These are phyloP conservation scores for Thelaira solivaga DNA, from an alignment of 2,888 invertebrate genomes.

Conservation along the genomic window DNA sequence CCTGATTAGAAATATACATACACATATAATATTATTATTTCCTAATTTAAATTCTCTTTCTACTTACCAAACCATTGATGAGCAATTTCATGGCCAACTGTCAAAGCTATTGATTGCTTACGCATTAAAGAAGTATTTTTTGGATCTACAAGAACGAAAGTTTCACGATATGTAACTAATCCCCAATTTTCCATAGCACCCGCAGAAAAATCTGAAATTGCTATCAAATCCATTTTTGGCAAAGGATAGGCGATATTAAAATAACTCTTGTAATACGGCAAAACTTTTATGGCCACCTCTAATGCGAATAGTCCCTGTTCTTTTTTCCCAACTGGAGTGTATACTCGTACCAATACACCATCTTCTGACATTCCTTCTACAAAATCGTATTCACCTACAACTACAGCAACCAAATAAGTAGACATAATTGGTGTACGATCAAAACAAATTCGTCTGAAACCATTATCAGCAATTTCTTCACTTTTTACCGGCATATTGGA, in stretches of 20 bases:
- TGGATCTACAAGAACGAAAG: conserved; percentile 92
- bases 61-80: conserved; percentile 96
- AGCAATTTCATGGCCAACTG: conserved; percentile 94
- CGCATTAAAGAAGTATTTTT: conserved; percentile 90
- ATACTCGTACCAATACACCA: conserved; percentile 89
- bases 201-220: conserved; percentile 95
- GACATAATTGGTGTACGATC: conserved; percentile 95
- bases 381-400: conserved; percentile 96
- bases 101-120: conserved; percentile 91
- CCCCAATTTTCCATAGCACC: conserved; percentile 99
- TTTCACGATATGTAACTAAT: conserved; percentile 93
- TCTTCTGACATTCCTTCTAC: conserved; percentile 90
- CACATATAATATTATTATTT: background rate
- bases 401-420: conserved; percentile 95
- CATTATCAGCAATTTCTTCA: conserved; percentile 77
- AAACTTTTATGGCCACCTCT: conserved; percentile 92
- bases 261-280: conserved; percentile 96
- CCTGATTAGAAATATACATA: conserved; percentile 62
- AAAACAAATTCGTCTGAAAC: conserved; percentile 81
- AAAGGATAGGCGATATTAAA: conserved; percentile 96
- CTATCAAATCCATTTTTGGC: conserved; percentile 97
- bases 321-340: conserved; percentile 92
- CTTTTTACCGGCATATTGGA: conserved; percentile 92
- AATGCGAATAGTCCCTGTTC: conserved; percentile 95
- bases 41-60: background rate